Evolutionary conservation across 2,797 vertebrate genomes (phyloP), one percentile per base, ranked within the genome.

Genomic region (Harpagifer antarcticus): DNA sequence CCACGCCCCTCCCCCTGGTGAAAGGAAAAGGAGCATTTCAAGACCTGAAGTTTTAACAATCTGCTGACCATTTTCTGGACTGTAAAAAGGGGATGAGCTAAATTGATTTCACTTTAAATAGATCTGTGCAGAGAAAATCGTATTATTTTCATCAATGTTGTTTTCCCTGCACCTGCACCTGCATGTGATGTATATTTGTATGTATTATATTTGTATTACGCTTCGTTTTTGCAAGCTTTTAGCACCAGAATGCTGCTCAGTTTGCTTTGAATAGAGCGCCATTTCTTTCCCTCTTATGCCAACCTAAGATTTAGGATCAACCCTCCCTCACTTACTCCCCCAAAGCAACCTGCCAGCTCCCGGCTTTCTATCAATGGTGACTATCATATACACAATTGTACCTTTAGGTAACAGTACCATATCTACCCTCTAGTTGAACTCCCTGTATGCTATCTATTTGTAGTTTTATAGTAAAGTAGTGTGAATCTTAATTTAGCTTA

Each of bases 301-400:
- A 63, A 82, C 73, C 77, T 90, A 88, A 91, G 90, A 82, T 68
- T 70, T 91, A 91, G 91, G 92, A 91, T 76, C 87, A 80, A 82
- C 76, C 88, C 89, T 75, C 74, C 87, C 81, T 86, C 90, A 61
- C 76, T 84, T 85, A 82, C 81, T 78, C 74, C 74, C 86, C 72
- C 89, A 92, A 82, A 91, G 82, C 89, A 91, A 79, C 84, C 80
- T 90, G 87, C 92, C 89, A 37, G 61, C 89, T 73, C 78, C 93
- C 86, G 93, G 86, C 87, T 93, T 89, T 94, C 83, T 93, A 68
- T 92, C 90, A 83, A 93, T 92, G 94, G 93, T 94, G 92, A 94
- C 82, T 94, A 94, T 93, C 55, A 62, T 33, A 81, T 82, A 76
- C 67, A 78, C 23, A 68, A 23, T 87, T 79, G 87, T 64, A 81